Percentiles rank a stretch among this genome's conserved stretches.
These are phyloP conservation scores for Orycteropus afer DNA, from an alignment of 2,113 vertebrate genomes.

Conservation along the genomic window DNA sequence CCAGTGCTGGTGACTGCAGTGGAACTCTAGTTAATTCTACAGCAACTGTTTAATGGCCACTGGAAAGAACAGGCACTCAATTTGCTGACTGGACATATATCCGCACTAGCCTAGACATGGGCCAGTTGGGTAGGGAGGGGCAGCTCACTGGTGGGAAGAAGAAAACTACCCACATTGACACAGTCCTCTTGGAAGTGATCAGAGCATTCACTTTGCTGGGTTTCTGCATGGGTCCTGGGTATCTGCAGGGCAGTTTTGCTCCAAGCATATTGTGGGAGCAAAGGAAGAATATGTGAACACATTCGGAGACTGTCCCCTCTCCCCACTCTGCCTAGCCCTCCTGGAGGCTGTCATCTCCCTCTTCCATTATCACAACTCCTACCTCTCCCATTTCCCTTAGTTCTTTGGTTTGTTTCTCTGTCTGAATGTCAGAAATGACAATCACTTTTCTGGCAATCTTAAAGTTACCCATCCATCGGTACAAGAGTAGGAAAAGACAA, in stretches of 20 bases:
- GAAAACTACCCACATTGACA: neutral
- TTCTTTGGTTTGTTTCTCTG: neutral
- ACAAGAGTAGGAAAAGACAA: neutral
- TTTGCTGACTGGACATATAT: conserved; percentile 4
- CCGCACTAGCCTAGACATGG: neutral
- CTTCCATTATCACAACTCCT: neutral
- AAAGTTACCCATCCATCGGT: neutral
- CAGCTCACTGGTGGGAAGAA: neutral
- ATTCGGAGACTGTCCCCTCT: neutral
- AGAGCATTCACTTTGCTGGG: neutral
- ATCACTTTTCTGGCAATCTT: neutral
- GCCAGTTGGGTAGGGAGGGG: neutral
- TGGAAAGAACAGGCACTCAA: conserved; percentile 34
- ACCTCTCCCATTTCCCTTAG: neutral
- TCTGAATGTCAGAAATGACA: neutral
- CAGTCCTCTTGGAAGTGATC: neutral
- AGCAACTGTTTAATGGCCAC: conserved; percentile 36
- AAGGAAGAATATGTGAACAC: neutral
- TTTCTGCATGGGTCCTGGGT: neutral
- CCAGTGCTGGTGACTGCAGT: conserved; percentile 44
- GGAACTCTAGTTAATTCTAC: conserved; percentile 45
- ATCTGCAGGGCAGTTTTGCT: neutral
- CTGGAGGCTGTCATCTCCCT: neutral
- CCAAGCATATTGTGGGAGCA: neutral
- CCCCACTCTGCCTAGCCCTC: neutral